A percentile compares a stretch with the other conserved stretches of the same genome.
These are phyloP conservation scores for Xenus cinereus DNA, from an alignment of 2,113 vertebrate genomes.

Conservation along the genomic window DNA sequence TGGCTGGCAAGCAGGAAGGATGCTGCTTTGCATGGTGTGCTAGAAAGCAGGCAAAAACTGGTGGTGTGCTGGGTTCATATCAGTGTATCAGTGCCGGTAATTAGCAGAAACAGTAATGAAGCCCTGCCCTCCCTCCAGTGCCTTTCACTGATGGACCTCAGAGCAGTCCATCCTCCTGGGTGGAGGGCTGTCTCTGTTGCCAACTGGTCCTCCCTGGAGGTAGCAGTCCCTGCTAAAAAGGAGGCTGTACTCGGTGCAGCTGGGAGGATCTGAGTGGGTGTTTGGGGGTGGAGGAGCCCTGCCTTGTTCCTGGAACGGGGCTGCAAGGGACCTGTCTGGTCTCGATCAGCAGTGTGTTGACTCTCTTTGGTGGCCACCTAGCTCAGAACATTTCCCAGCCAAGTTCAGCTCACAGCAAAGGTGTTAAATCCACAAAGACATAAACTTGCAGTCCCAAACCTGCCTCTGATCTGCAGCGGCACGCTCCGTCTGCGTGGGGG, in stretches of 20 bases:
- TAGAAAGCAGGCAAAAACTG: background rate
- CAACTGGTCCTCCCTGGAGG: background rate
- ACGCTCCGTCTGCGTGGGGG: background rate
- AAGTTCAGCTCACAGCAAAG: background rate
- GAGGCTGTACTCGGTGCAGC: background rate
- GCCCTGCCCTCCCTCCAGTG: background rate
- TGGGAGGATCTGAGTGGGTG: background rate
- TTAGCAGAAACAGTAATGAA: background rate
- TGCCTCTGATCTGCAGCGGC: background rate
- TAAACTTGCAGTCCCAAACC: background rate
- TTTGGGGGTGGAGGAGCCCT: background rate
- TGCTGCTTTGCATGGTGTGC: background rate
- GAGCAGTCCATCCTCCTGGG: background rate
- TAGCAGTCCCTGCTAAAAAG: background rate
- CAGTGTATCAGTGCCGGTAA: background rate
- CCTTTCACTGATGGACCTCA: background rate
- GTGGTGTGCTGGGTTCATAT: background rate
- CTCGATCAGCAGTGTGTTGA: background rate
- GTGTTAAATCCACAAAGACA: background rate
- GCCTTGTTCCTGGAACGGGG: background rate
- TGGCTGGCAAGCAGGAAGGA: background rate
- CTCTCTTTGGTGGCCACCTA: background rate
- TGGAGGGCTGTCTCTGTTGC: background rate
- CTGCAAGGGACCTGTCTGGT: background rate
- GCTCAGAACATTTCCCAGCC: background rate